Percentiles rank a stretch among this genome's conserved stretches.
Evolutionary conservation across 2,888 invertebrate genomes (phyloP).

Genomic region (Gari tellinella): DNA sequence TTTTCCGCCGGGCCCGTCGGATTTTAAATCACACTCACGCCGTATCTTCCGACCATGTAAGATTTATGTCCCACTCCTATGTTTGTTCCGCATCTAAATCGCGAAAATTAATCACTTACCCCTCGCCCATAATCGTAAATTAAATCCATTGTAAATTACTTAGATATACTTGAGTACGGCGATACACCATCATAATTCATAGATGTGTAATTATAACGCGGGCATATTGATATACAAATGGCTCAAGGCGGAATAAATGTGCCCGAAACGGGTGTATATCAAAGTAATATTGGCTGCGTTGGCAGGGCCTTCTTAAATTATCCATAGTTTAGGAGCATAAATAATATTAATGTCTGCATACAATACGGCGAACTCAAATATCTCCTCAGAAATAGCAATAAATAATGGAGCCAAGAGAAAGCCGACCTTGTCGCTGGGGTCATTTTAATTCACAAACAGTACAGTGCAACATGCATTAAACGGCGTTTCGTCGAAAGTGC

Average conservation of each 20-base stretch:
- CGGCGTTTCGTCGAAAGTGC: too few relatives aligned
- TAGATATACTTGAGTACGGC: conserved; percentile 10
- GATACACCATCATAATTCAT: conserved; percentile 10
- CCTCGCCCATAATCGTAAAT: conserved; percentile 36
- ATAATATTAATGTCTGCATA: conserved; percentile 12
- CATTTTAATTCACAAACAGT: conserved; percentile 4
- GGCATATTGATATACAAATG: conserved; percentile 9
- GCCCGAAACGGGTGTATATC: conserved; percentile 2
- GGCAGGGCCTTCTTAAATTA: conserved; percentile 9
- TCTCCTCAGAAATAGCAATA: neutral
- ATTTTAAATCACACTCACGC: too few relatives aligned
- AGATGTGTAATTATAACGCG: conserved; percentile 8
- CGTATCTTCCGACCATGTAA: too few relatives aligned
- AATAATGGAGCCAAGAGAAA: neutral
- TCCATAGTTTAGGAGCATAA: conserved; percentile 8
- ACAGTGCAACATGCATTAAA: too few relatives aligned
- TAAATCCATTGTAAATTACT: conserved; percentile 34
- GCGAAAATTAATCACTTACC: conserved; percentile 4
- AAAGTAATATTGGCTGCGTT: conserved; percentile 1
- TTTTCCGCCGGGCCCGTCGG: too few relatives aligned
- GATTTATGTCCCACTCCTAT: too few relatives aligned
- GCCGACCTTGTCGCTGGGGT: neutral
- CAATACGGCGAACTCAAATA: neutral
- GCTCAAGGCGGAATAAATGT: conserved; percentile 10
- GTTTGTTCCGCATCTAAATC: too few relatives aligned